Percentiles rank a stretch among this genome's conserved stretches.
These are phyloP conservation scores for Prunella himalayana DNA, from an alignment of 2,113 vertebrate genomes.

Conservation along the genomic window DNA sequence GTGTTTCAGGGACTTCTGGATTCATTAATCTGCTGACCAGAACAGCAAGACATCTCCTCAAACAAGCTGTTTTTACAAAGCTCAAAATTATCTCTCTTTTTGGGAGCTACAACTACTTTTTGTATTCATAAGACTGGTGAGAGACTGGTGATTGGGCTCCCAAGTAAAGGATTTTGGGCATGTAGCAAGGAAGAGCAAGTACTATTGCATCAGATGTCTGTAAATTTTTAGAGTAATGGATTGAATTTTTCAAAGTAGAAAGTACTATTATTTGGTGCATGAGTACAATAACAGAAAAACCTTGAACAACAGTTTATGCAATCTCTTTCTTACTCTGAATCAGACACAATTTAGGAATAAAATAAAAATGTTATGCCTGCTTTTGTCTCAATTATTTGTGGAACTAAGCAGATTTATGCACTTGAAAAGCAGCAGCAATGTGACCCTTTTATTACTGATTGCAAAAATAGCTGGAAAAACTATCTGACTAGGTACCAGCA, in stretches of 20 bases:
- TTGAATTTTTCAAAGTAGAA: not conserved
- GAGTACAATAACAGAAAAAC: not conserved
- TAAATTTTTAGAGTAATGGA: not conserved
- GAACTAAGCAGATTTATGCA: not conserved
- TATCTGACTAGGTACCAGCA: not conserved
- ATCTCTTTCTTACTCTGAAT: not conserved
- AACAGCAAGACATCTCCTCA: not conserved
- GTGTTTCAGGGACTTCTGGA: not conserved
- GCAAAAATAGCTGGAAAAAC: not conserved
- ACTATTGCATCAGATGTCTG: not conserved
- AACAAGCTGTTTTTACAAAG: not conserved
- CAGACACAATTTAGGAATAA: rapidly evolving
- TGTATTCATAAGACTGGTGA: not conserved
- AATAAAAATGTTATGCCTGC: not conserved
- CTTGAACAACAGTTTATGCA: not conserved
- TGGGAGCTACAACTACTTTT: not conserved
- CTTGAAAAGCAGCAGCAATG: not conserved
- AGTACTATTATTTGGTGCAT: not conserved
- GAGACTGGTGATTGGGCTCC: not conserved
- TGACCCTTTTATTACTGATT: not conserved
- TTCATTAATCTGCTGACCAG: not conserved
- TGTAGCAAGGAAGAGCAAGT: not conserved
- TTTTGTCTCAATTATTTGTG: not conserved
- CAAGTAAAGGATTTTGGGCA: not conserved
- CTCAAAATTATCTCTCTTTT: not conserved